phyloP scores from a whole-genome alignment of 2,113 vertebrate species.

The Ondatra zibethicus region DNA sequence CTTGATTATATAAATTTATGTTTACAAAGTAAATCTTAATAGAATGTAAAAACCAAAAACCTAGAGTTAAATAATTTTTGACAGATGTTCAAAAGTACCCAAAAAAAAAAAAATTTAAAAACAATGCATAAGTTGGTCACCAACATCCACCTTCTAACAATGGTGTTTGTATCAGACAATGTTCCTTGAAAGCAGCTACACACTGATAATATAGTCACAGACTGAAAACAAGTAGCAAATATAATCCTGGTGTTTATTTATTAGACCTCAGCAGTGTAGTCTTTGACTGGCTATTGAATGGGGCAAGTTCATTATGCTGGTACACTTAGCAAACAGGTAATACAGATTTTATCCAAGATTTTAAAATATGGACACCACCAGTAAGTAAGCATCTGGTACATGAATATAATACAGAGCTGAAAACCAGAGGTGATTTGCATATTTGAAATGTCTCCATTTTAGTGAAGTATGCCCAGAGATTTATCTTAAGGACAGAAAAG shows the following conservation, averaged over 20 bases:
- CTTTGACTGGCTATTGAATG: conserved; percentile 74
- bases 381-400: conserved; percentile 75
- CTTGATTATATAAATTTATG: conserved; percentile 49
- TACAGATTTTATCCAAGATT: conserved; percentile 69
- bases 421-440: conserved; percentile 77
- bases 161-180: conserved; percentile 8
- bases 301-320: conserved; percentile 61
- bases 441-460: conserved; percentile 81
- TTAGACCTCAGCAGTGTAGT: conserved; percentile 76
- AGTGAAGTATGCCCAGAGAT: conserved; percentile 77
- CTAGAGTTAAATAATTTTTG: conserved; percentile 36
- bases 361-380: conserved; percentile 78
- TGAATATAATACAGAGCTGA: conserved; percentile 73
- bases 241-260: conserved; percentile 85
- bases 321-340: conserved; percentile 72
- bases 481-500: conserved; percentile 81
- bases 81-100: conserved; percentile 63
- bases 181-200: conserved; percentile 57
- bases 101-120: conserved; percentile 42
- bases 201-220: conserved; percentile 54
- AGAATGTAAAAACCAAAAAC: conserved; percentile 45
- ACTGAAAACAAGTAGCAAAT: conserved; percentile 67
- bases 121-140: conserved; percentile 57
- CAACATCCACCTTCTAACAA: conserved; percentile 32
- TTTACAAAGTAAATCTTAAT: conserved; percentile 33